phyloP scores from a whole-genome alignment of 2,113 vertebrate genomes.

The Micromys minutus region DNA sequence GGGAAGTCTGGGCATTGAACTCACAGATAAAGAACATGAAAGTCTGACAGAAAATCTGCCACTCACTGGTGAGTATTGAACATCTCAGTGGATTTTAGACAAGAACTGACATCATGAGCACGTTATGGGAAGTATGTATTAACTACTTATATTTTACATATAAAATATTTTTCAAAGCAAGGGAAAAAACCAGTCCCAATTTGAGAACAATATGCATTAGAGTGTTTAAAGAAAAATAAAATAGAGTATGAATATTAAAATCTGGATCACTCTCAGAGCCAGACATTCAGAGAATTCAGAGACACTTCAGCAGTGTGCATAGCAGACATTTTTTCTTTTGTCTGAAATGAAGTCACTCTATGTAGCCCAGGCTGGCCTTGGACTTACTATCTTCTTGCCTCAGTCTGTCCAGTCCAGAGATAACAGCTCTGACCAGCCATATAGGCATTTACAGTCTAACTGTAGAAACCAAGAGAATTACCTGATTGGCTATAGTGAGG shows the following conservation, averaged over 20 bases:
- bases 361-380: neutral
- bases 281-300: neutral
- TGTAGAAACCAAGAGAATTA: neutral
- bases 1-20: constrained; percentile 10
- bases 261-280: neutral
- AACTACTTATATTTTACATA: neutral
- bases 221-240: neutral
- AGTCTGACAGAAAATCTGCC: constrained; percentile 1
- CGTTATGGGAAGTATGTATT: neutral
- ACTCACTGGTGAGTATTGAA: neutral
- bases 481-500: neutral
- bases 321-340: neutral
- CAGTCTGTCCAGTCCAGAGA: neutral
- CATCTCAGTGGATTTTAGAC: neutral
- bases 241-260: neutral
- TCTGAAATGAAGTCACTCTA: neutral
- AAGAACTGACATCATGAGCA: neutral
- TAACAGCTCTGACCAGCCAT: too few species aligned
- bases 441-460: neutral
- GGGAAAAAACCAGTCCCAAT: neutral
- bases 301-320: neutral
- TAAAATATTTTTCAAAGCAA: neutral
- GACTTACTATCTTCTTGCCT: neutral
- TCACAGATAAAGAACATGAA: constrained; percentile 45
- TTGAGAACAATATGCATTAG: neutral